These are phyloP conservation scores for Alethe diademata DNA, from an alignment of 2,113 vertebrate species.

Conservation along the genomic window DNA sequence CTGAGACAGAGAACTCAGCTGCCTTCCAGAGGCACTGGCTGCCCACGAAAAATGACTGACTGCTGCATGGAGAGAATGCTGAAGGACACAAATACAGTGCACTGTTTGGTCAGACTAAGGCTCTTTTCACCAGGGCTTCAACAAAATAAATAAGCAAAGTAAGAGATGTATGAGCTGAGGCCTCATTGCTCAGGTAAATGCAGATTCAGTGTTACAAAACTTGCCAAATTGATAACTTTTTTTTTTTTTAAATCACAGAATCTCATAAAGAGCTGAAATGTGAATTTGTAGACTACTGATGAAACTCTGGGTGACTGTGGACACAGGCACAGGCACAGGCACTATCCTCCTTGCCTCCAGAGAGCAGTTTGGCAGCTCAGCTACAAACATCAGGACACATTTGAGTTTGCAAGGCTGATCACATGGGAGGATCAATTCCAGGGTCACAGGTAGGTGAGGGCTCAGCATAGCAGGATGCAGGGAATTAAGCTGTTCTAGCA, in stretches of 20 bases:
- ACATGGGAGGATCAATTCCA: background rate
- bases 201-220: constrained; percentile 38
- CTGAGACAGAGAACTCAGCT: constrained; percentile 69
- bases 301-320: background rate
- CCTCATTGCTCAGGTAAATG: background rate
- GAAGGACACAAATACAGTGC: constrained; percentile 50
- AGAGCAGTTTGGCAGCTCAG: background rate
- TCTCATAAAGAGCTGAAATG: constrained; percentile 31
- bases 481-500: background rate
- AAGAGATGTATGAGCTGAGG: background rate
- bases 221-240: background rate
- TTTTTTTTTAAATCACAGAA: background rate
- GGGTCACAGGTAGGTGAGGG: background rate
- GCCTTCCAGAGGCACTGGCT: constrained; percentile 44
- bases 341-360: background rate
- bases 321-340: background rate
- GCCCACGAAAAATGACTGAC: constrained; percentile 51
- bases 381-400: background rate
- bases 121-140: constrained; percentile 44
- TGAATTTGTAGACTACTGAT: constrained; percentile 30
- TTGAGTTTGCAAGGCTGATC: background rate
- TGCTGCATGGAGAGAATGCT: constrained; percentile 7
- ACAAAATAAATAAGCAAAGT: constrained; percentile 53
- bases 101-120: constrained; percentile 63
- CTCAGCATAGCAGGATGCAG: background rate